Conservation (phyloP, 2,113 vertebrate genomes). For the Oncorhynchus gorbuscha region DNA sequence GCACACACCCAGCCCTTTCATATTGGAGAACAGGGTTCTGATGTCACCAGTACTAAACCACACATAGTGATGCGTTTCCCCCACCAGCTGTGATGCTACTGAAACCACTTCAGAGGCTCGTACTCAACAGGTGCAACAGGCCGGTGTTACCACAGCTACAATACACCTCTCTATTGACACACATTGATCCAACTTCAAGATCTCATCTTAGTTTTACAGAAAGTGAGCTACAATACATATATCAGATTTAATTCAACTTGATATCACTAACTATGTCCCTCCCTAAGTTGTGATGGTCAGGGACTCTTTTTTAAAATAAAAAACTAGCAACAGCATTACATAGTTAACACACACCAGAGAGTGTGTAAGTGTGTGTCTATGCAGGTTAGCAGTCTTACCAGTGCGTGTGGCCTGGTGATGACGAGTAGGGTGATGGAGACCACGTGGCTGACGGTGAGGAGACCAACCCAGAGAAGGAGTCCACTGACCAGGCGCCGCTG, state of each 20-base stretch:
- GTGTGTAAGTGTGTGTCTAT: not conserved
- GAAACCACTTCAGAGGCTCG: constrained; percentile 49
- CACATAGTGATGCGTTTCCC: constrained; percentile 22
- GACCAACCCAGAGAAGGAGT: constrained; percentile 59
- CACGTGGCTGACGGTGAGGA: constrained; percentile 56
- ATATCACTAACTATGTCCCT: not conserved
- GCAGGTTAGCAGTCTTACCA: constrained; percentile 46
- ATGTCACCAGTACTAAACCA: constrained; percentile 18
- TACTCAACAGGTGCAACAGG: not conserved
- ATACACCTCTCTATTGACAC: not conserved
- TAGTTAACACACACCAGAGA: constrained; percentile 48
- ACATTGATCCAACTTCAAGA: not conserved
- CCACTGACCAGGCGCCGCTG: constrained; percentile 41
- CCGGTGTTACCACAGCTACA: not conserved
- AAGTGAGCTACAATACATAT: not conserved
- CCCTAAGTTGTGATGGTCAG: not conserved
- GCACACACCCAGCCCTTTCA: not conserved
- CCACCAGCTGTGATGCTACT: constrained; percentile 38
- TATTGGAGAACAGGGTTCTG: not conserved
- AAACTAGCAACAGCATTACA: not conserved
- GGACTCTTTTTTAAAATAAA: not conserved
- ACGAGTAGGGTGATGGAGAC: constrained; percentile 51
- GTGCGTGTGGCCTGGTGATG: constrained; percentile 26
- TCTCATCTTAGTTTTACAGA: not conserved
- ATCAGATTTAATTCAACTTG: not conserved